These are phyloP conservation scores for Cetonia aurata DNA, from an alignment of 2,888 invertebrate species.

Conservation along the genomic window DNA sequence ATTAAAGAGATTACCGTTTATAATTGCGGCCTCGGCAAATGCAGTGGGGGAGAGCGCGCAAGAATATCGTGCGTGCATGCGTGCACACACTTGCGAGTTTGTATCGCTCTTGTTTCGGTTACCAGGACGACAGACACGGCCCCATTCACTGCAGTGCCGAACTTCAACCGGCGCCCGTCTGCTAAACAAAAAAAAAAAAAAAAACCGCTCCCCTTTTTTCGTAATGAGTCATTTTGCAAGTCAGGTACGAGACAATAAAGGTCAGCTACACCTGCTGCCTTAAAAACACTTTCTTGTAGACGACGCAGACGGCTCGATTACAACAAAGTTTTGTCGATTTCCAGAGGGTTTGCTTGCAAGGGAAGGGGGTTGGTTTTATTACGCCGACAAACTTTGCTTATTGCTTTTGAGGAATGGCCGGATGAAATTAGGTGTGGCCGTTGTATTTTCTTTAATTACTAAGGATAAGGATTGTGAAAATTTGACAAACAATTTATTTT, in stretches of 20 bases:
- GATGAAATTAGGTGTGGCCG: no score
- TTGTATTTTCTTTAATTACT: no score
- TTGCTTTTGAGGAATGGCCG: no score
- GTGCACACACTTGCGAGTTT: conserved; percentile 6
- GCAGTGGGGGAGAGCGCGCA: conserved; percentile 3
- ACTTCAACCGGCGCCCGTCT: conserved; percentile 11
- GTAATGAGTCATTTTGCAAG: conserved; percentile 35
- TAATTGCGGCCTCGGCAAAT: conserved; percentile 28
- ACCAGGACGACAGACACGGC: conserved; percentile 25
- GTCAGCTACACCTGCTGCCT: conserved; percentile 35
- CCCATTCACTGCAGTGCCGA: conserved; percentile 16
- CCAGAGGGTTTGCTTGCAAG: conserved; percentile 10
- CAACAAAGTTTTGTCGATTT: conserved; percentile 29
- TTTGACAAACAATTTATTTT: no score
- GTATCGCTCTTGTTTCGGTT: conserved; percentile 33
- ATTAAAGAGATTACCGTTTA: conserved; percentile 38
- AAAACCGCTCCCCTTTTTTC: conserved; percentile 14
- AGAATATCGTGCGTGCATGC: conserved; percentile 9
- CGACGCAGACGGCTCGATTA: conserved; percentile 1
- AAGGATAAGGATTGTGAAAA: no score
- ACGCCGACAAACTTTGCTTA: conserved; percentile 14
- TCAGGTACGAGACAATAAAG: conserved; percentile 32
- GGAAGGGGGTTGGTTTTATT: conserved; percentile 1
- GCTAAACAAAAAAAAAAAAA: conserved; percentile 2
- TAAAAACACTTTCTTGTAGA: conserved; percentile 20